Conservation (phyloP, 2,113 vertebrate species). For the Epinephelus cyanopodus region DNA sequence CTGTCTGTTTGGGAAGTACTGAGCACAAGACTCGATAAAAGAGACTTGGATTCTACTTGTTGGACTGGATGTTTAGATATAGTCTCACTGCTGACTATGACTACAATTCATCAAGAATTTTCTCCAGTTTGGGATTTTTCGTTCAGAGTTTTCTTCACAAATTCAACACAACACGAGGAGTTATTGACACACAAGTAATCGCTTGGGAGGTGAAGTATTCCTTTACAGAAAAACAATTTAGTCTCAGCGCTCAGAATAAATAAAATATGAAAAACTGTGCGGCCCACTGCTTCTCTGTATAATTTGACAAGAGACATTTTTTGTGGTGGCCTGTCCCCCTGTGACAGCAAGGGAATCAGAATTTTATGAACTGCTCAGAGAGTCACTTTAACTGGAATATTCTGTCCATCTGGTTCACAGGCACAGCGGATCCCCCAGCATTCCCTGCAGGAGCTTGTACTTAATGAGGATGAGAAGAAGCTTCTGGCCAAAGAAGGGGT, state of each 20-base stretch:
- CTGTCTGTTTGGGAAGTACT: too few species aligned
- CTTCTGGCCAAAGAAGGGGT: constrained; percentile 94
- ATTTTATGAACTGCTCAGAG: background rate
- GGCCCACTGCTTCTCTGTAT: background rate
- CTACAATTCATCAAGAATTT: too few species aligned
- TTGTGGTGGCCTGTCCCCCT: background rate
- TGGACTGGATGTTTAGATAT: too few species aligned
- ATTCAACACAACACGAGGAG: too few species aligned
- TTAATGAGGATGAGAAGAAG: constrained; percentile 96
- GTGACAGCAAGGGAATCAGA: constrained; percentile 9
- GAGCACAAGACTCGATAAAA: too few species aligned
- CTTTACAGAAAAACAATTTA: background rate
- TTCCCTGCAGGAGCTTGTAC: constrained; percentile 87
- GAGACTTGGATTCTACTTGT: too few species aligned
- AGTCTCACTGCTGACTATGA: too few species aligned
- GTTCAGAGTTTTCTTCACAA: too few species aligned
- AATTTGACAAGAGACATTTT: constrained; percentile 8
- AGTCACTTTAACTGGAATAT: constrained; percentile 27
- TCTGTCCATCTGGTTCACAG: constrained; percentile 67
- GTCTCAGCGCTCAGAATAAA: background rate
- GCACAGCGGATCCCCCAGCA: constrained; percentile 70
- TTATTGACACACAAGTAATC: too few species aligned
- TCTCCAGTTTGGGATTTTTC: too few species aligned
- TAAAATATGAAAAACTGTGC: background rate
- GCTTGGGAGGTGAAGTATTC: background rate